Evolutionary conservation across 2,888 invertebrate genomes (phyloP).

Genomic region (Lycaena phlaeas): DNA sequence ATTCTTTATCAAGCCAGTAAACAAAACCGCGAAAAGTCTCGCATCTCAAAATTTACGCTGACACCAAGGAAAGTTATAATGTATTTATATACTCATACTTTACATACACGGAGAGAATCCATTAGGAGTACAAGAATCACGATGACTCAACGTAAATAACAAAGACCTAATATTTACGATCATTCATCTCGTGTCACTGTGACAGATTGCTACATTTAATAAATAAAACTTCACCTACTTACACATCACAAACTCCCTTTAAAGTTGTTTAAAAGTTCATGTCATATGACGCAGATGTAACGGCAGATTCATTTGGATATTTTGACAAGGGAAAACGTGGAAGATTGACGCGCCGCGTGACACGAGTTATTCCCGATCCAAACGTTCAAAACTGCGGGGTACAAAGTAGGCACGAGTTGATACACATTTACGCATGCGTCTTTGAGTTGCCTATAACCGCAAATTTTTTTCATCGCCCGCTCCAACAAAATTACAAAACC

Average conservation of each 20-base stretch:
- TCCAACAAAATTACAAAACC: conserved; percentile 63
- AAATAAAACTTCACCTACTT: conserved; percentile 27
- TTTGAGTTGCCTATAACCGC: conserved; percentile 27
- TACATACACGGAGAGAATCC: conserved; percentile 25
- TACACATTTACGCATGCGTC: conserved; percentile 35
- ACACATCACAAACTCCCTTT: conserved; percentile 25
- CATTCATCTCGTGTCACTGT: conserved; percentile 49
- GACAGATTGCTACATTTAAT: conserved; percentile 33
- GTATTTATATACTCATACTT: conserved; percentile 6
- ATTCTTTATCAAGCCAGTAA: not conserved
- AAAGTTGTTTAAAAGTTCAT: conserved; percentile 18
- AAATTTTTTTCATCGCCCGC: conserved; percentile 59
- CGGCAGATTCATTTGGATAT: conserved; percentile 57
- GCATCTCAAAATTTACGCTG: not conserved
- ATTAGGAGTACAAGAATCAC: conserved; percentile 29
- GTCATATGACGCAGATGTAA: conserved; percentile 23
- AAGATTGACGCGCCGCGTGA: conserved; percentile 20
- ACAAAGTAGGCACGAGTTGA: conserved; percentile 22
- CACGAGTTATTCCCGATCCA: conserved; percentile 33
- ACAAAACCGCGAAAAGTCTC: not conserved
- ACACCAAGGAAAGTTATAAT: conserved; percentile 5
- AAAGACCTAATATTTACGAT: conserved; percentile 48
- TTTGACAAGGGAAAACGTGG: conserved; percentile 40
- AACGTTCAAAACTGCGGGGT: conserved; percentile 38
- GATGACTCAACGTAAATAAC: conserved; percentile 31